Evolutionary conservation across 2,797 vertebrate genomes (phyloP).

Genomic region (Acridotheres tristis): DNA sequence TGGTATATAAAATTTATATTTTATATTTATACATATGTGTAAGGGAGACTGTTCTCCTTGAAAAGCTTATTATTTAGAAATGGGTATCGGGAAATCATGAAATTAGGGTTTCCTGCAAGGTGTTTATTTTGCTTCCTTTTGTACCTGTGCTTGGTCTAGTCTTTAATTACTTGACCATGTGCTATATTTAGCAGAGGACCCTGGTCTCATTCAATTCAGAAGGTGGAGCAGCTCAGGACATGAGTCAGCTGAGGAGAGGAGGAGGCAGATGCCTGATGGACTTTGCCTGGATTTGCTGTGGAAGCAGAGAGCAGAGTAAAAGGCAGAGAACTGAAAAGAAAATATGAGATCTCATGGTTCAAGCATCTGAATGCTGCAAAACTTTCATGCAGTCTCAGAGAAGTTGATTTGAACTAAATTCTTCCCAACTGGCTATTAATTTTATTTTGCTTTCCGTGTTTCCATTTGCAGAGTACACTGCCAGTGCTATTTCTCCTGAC

Average conservation of each 20-base stretch:
- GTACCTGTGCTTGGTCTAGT: background rate
- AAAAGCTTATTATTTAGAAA: conserved; percentile 2
- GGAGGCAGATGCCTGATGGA: background rate
- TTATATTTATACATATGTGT: background rate
- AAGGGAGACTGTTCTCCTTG: background rate
- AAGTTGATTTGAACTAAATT: background rate
- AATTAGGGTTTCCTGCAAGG: background rate
- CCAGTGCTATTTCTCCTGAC: conserved; percentile 1
- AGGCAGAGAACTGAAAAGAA: background rate
- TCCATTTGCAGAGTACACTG: background rate
- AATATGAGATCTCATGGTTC: background rate
- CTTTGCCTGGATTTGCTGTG: background rate
- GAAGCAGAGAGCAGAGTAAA: background rate
- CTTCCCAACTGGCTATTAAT: background rate
- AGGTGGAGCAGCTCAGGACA: background rate
- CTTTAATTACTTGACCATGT: background rate
- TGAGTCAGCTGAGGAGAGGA: background rate
- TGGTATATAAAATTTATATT: background rate
- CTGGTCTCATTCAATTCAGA: background rate
- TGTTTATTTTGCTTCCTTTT: conserved; percentile 29
- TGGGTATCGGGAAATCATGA: background rate
- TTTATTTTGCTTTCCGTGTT: background rate
- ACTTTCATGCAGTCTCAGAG: background rate
- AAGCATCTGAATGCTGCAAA: background rate
- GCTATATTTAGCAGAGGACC: background rate